Conservation (phyloP, 2,888 invertebrate genomes). For the Ypsolopha scabrella region DNA sequence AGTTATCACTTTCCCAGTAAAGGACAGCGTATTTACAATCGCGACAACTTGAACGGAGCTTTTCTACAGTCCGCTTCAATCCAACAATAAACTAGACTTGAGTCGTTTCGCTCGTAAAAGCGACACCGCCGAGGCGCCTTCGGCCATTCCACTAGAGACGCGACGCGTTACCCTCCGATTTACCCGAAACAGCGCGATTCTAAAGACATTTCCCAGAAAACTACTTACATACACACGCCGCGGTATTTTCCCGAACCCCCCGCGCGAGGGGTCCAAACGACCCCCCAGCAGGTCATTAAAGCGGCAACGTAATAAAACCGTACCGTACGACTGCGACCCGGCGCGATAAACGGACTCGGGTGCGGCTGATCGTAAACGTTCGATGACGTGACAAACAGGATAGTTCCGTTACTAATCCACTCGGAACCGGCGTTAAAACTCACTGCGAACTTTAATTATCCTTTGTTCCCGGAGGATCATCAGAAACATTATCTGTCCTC, state of each 20-base stretch:
- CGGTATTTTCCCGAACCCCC: background rate
- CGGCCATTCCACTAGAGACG: too few species aligned
- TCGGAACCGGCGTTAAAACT: background rate
- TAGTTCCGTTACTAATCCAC: background rate
- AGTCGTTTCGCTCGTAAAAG: background rate
- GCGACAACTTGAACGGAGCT: background rate
- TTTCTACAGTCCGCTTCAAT: background rate
- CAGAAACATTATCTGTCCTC: too few species aligned
- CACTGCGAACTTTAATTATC: background rate
- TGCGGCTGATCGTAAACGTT: slow-evolving; percentile 10
- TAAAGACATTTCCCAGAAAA: background rate
- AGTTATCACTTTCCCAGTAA: too few species aligned
- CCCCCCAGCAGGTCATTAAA: slow-evolving; percentile 1
- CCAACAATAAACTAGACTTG: background rate
- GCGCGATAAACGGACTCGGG: slow-evolving; percentile 6
- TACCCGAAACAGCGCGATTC: background rate
- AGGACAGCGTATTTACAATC: too few species aligned
- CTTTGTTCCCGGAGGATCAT: background rate
- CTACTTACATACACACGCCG: background rate
- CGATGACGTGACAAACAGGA: slow-evolving; percentile 6
- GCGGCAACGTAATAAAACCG: slow-evolving; percentile 6
- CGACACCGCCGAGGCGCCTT: background rate
- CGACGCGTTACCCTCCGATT: background rate
- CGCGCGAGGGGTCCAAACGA: background rate
- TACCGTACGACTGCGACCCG: slow-evolving; percentile 8